Conservation (phyloP, 2,888 invertebrate species). For the Drosophila formosana region DNA sequence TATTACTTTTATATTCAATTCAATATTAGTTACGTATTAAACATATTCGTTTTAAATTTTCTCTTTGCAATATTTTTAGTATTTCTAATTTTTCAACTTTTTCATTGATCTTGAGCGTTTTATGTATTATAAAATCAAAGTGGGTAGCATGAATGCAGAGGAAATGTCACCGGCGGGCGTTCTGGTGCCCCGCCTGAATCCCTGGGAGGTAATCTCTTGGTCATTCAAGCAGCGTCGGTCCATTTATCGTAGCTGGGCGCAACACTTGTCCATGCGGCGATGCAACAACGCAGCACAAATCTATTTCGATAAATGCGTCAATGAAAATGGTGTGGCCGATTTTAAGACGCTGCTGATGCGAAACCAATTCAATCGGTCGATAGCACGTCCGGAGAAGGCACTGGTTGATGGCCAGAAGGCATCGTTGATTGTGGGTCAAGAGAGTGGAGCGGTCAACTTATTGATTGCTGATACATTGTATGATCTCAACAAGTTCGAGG, state of each 20-base stretch:
- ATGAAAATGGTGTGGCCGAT: slow-evolving; percentile 30
- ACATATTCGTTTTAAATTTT: slow-evolving; percentile 32
- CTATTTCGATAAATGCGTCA: slow-evolving; percentile 64
- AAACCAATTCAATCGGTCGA: slow-evolving; percentile 61
- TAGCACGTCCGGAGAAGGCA: slow-evolving; percentile 51
- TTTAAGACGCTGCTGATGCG: slow-evolving; percentile 50
- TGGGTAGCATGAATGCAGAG: slow-evolving; percentile 3
- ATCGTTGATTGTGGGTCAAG: slow-evolving; percentile 1
- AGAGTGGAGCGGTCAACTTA: slow-evolving; percentile 34
- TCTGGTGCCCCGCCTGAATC: slow-evolving; percentile 1
- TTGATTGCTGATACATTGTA: slow-evolving; percentile 62
- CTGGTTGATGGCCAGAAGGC: slow-evolving; percentile 53
- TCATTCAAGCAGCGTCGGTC: slow-evolving; percentile 20
- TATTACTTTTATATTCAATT: background rate
- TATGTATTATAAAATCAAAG: slow-evolving; percentile 17
- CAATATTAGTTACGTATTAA: slow-evolving; percentile 11
- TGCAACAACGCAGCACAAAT: slow-evolving; percentile 45
- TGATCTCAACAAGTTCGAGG: slow-evolving; percentile 64
- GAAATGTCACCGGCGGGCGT: background rate
- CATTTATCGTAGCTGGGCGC: slow-evolving; percentile 72
- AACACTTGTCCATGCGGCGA: slow-evolving; percentile 43
- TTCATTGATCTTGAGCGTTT: slow-evolving; percentile 23
- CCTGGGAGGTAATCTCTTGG: slow-evolving; percentile 58
- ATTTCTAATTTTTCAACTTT: slow-evolving; percentile 5
- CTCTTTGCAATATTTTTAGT: slow-evolving; percentile 11